A percentile compares a stretch with the other conserved stretches of the same genome.
These are phyloP conservation scores for Spodoptera littoralis DNA, from an alignment of 2,888 invertebrate species.

Conservation along the genomic window DNA sequence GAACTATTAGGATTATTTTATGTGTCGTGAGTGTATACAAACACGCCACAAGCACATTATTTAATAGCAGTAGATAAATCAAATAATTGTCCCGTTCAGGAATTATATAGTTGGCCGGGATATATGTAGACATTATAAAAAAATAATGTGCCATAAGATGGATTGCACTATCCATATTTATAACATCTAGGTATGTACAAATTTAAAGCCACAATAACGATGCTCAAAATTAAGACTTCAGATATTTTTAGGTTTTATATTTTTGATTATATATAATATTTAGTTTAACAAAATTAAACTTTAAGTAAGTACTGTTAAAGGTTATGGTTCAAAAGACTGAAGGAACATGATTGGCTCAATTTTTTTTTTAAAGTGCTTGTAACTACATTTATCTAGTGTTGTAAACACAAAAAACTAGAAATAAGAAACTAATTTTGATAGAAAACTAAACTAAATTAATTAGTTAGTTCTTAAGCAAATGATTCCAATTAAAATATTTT, in stretches of 20 bases:
- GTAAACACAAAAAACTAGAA: slow-evolving; percentile 51
- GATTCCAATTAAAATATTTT: slow-evolving; percentile 33
- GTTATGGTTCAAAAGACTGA: slow-evolving; percentile 71
- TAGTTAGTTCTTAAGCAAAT: not conserved
- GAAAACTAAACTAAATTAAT: too few relatives aligned
- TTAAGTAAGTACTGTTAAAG: not conserved
- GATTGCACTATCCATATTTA: too few relatives aligned
- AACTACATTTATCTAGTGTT: slow-evolving; percentile 48
- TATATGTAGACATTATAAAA: too few relatives aligned
- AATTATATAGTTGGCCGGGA: too few relatives aligned
- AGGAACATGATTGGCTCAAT: slow-evolving; percentile 71
- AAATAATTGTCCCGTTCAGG: too few relatives aligned
- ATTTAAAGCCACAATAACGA: slow-evolving; percentile 1
- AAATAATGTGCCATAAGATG: too few relatives aligned
- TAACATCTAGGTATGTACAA: too few relatives aligned
- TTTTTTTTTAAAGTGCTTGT: slow-evolving; percentile 21
- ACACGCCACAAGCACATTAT: too few relatives aligned
- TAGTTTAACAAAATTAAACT: not conserved
- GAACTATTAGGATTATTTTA: too few relatives aligned
- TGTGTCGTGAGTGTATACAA: too few relatives aligned
- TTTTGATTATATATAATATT: not conserved
- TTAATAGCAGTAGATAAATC: too few relatives aligned
- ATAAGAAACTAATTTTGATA: slow-evolving; percentile 5
- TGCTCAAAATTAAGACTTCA: slow-evolving; percentile 31
- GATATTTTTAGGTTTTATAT: slow-evolving; percentile 2